Conservation (phyloP, 2,113 vertebrate species). For the Nerophis lumbriciformis region DNA sequence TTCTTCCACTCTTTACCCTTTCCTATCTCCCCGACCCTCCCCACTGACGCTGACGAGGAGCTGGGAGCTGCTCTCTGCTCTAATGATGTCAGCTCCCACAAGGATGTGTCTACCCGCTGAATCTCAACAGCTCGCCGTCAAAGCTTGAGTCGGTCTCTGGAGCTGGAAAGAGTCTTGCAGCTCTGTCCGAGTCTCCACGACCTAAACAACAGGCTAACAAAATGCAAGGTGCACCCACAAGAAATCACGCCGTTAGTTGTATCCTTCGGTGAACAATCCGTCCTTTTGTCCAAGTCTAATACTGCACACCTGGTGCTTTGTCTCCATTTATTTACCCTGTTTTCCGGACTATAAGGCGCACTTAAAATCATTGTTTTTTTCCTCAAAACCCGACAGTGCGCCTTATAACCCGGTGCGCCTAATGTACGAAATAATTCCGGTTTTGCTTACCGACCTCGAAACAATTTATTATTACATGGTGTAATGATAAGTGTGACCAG, state of each 20-base stretch:
- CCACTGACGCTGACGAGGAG: slow-evolving; percentile 34
- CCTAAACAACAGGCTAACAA: slow-evolving; percentile 7
- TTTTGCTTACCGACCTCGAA: no score
- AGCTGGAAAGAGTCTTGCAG: slow-evolving; percentile 22
- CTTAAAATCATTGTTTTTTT: no score
- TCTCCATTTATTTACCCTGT: no score
- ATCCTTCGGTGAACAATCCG: no score
- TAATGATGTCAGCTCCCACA: slow-evolving; percentile 68
- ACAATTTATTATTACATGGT: no score
- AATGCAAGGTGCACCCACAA: slow-evolving; percentile 6
- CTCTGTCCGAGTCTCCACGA: slow-evolving; percentile 20
- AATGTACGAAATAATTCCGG: no score
- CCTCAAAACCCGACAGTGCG: no score
- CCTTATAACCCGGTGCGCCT: no score
- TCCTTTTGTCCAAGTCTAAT: no score
- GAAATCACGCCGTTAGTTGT: no score
- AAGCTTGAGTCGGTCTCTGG: slow-evolving; percentile 24
- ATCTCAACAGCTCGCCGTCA: slow-evolving; percentile 59
- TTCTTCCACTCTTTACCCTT: slow-evolving; percentile 26
- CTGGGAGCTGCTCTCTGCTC: slow-evolving; percentile 52
- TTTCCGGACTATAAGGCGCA: no score
- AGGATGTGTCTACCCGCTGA: slow-evolving; percentile 50
- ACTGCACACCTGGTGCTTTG: neutral
- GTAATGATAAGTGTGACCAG: no score
- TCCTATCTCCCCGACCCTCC: slow-evolving; percentile 33